These are phyloP conservation scores for Palaemon carinicauda DNA, from an alignment of 1,140 invertebrate species.

Conservation along the genomic window DNA sequence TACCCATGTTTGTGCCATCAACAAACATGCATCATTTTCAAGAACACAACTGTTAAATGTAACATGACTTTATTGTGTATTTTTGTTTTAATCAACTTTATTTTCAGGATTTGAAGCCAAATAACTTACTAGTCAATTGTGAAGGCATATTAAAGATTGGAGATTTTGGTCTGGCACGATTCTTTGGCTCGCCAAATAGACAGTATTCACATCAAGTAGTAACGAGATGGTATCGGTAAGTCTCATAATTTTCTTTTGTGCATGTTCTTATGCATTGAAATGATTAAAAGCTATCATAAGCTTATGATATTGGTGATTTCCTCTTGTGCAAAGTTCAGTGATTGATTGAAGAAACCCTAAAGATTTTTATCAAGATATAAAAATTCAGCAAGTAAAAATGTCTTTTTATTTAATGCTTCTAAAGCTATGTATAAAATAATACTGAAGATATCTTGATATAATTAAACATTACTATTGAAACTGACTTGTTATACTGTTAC, in stretches of 20 bases:
- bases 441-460: no score
- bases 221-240: slow-evolving; percentile 88
- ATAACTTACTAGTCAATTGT: slow-evolving; percentile 95
- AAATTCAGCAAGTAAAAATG: no score
- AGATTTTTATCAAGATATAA: no score
- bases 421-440: no score
- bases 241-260: neutral
- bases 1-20: no score
- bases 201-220: slow-evolving; percentile 99
- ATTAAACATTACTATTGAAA: no score
- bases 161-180: slow-evolving; percentile 98
- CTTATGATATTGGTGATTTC: neutral
- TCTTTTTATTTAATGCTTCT: neutral
- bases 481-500: no score
- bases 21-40: no score
- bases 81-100: slow-evolving; percentile 33
- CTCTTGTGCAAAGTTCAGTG: neutral
- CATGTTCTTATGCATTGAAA: neutral
- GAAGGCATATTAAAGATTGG: slow-evolving; percentile 94
- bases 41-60: no score
- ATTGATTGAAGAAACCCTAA: no score
- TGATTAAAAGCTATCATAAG: neutral
- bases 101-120: slow-evolving; percentile 93
- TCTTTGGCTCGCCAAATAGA: slow-evolving; percentile 94
- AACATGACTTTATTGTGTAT: no score